Evolutionary conservation across 2,113 vertebrate genomes (phyloP).

Genomic region (Callipepla squamata): DNA sequence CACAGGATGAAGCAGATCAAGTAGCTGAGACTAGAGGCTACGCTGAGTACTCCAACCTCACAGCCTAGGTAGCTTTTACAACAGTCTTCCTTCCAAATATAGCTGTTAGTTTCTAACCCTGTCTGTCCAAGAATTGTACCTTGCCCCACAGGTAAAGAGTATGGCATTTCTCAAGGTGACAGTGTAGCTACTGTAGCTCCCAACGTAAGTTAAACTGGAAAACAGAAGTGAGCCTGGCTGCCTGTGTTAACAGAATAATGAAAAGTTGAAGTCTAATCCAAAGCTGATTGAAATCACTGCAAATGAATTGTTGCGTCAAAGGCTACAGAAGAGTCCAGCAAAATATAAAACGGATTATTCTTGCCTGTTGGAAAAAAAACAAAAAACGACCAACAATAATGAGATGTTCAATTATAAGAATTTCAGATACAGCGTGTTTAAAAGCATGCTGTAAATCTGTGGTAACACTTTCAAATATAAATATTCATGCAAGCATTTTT

Average conservation of each 20-base stretch:
- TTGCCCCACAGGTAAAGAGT: background rate
- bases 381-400: background rate
- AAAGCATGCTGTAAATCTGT: slow-evolving; percentile 3
- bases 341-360: background rate
- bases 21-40: background rate
- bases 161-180: background rate
- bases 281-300: background rate
- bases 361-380: background rate
- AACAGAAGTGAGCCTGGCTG: background rate
- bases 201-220: background rate
- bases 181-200: background rate
- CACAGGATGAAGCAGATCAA: background rate
- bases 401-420: background rate
- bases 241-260: background rate
- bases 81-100: background rate
- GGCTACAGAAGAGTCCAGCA: background rate
- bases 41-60: background rate
- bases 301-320: background rate
- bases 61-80: background rate
- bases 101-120: background rate
- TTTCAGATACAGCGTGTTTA: background rate
- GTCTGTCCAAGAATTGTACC: rapidly evolving
- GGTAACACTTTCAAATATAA: slow-evolving; percentile 27
- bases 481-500: background rate
- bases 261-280: background rate